These are phyloP conservation scores for Bergia puertoricense DNA, from an alignment of 92 coral and sea anemone genomes.

Conservation along the genomic window DNA sequence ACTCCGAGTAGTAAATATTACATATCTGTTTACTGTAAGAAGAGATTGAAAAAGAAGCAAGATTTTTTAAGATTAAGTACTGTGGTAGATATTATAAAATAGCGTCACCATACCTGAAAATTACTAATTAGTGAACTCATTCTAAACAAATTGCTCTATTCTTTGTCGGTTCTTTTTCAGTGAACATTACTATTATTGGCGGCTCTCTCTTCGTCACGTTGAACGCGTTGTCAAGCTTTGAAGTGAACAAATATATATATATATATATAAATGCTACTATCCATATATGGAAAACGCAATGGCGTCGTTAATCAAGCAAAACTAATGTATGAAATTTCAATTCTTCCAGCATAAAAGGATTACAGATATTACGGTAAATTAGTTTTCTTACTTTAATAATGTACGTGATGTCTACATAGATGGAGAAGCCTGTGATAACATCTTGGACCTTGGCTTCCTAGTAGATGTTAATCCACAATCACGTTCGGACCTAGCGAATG, in stretches of 20 bases:
- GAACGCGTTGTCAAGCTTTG: too few relatives aligned
- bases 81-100: neutral
- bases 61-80: too few relatives aligned
- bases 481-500: neutral
- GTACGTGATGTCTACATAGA: neutral
- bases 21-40: neutral
- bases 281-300: too few relatives aligned
- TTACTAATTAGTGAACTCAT: neutral
- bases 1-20: neutral
- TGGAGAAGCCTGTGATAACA: neutral
- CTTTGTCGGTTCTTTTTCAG: too few relatives aligned
- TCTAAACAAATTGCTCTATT: too few relatives aligned
- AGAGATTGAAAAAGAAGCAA: too few relatives aligned
- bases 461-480: conserved; percentile 13
- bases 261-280: too few relatives aligned
- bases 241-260: too few relatives aligned
- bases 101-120: neutral
- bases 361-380: neutral
- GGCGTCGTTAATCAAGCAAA: too few relatives aligned
- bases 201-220: neutral
- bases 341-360: too few relatives aligned
- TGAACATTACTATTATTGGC: neutral
- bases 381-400: neutral
- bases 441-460: conserved; percentile 16
- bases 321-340: too few relatives aligned